These are phyloP conservation scores for Caerostris darwini DNA, from an alignment of 1,140 invertebrate genomes.

Conservation along the genomic window DNA sequence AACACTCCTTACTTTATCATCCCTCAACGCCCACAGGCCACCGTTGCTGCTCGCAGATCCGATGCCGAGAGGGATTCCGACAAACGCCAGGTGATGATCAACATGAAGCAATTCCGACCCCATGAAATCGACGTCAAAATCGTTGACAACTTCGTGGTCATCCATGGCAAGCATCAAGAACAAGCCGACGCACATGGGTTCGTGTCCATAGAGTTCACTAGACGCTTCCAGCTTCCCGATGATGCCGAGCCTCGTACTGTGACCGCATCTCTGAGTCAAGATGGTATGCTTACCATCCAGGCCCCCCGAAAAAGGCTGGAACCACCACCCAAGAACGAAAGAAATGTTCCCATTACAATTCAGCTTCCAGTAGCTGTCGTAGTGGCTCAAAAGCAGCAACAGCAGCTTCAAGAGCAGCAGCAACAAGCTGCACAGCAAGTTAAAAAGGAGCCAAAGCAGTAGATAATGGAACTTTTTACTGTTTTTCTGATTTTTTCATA, in stretches of 20 bases:
- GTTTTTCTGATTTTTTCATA: too few relatives aligned
- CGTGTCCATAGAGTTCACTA: constrained; percentile 85
- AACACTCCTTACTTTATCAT: not conserved
- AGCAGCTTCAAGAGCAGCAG: too few relatives aligned
- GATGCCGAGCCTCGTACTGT: constrained; percentile 85
- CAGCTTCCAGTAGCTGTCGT: too few relatives aligned
- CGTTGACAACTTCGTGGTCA: constrained; percentile 88
- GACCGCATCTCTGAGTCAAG: constrained; percentile 87
- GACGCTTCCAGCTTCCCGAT: constrained; percentile 86
- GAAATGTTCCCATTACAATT: too few relatives aligned
- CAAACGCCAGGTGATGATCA: constrained; percentile 88
- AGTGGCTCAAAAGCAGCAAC: too few relatives aligned
- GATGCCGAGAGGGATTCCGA: constrained; percentile 92
- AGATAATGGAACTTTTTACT: too few relatives aligned
- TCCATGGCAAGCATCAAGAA: constrained; percentile 92
- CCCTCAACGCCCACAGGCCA: constrained; percentile 21
- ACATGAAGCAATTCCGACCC: constrained; percentile 91
- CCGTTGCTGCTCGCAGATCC: constrained; percentile 89
- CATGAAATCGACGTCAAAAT: constrained; percentile 94
- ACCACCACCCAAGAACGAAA: constrained; percentile 78
- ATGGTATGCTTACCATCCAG: constrained; percentile 87
- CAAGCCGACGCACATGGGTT: constrained; percentile 88
- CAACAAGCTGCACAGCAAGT: not conserved
- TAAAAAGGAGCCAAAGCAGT: constrained; percentile 23
- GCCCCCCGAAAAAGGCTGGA: constrained; percentile 81